Conservation (phyloP, 1,140 invertebrate genomes). For the Panonychus citri region DNA sequence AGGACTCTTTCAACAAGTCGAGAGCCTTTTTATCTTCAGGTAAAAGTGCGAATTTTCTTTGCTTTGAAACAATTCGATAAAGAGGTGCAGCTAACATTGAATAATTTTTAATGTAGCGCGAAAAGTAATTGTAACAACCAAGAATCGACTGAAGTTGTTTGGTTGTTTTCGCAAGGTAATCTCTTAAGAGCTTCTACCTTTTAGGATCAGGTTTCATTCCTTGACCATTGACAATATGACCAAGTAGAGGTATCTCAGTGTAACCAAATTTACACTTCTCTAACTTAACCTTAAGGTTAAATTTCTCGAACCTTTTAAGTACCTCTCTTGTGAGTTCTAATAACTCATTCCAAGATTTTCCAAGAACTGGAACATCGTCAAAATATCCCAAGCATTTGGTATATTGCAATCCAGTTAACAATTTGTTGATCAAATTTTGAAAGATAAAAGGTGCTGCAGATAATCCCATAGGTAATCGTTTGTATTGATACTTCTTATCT, state of each 20-base stretch:
- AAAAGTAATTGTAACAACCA: slow-evolving; percentile 8
- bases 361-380: neutral
- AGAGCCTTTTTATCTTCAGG: neutral
- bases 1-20: neutral
- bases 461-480: neutral
- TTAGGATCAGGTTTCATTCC: neutral
- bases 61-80: neutral
- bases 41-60: neutral
- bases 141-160: slow-evolving; percentile 7
- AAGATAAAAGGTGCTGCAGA: neutral
- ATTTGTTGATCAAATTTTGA: neutral
- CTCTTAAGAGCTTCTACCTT: neutral
- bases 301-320: neutral
- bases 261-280: neutral
- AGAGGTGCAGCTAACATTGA: slow-evolving; percentile 15
- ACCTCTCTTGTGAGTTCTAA: neutral
- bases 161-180: too few species aligned
- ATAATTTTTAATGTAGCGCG: slow-evolving; percentile 15
- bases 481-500: slow-evolving; percentile 21
- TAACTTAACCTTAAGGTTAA: neutral
- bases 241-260: neutral
- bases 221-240: neutral
- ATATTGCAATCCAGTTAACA: neutral
- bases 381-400: neutral
- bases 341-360: neutral